phyloP scores from a whole-genome alignment of 2,113 vertebrate genomes.

The Psammodynastes pulverulentus region DNA sequence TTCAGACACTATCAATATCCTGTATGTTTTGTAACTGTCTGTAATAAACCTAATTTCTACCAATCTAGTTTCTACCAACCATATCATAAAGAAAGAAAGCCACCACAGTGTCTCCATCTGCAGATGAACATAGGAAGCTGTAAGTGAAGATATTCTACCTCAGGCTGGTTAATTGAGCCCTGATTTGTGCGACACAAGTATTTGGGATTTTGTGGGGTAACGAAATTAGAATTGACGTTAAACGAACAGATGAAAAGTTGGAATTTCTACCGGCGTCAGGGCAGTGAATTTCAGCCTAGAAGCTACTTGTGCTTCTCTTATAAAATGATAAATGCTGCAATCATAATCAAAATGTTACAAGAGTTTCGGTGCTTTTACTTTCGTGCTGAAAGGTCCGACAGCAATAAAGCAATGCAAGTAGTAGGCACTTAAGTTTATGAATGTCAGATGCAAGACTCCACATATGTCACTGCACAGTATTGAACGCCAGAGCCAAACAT shows the following conservation, averaged over 20 bases:
- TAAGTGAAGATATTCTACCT: not conserved
- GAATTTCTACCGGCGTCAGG: conserved; percentile 23
- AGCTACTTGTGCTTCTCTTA: conserved; percentile 41
- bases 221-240: conserved; percentile 26
- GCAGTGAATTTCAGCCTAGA: conserved; percentile 44
- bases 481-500: conserved; percentile 29
- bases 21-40: not conserved
- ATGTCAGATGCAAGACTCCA: conserved; percentile 66
- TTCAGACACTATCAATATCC: not conserved
- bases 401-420: conserved; percentile 66
- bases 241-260: conserved; percentile 29
- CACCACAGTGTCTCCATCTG: not conserved
- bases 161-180: not conserved
- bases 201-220: not conserved
- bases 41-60: not conserved
- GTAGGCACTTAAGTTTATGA: conserved; percentile 63
- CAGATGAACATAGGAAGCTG: not conserved
- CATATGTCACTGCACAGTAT: conserved; percentile 55
- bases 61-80: not conserved
- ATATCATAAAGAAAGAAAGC: not conserved
- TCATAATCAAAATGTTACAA: conserved; percentile 48
- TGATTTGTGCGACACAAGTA: not conserved
- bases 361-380: conserved; percentile 54
- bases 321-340: conserved; percentile 63
- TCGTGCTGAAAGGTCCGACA: conserved; percentile 63